Conservation (phyloP, 2,113 vertebrate genomes). For the Hydrolagus affinis region DNA sequence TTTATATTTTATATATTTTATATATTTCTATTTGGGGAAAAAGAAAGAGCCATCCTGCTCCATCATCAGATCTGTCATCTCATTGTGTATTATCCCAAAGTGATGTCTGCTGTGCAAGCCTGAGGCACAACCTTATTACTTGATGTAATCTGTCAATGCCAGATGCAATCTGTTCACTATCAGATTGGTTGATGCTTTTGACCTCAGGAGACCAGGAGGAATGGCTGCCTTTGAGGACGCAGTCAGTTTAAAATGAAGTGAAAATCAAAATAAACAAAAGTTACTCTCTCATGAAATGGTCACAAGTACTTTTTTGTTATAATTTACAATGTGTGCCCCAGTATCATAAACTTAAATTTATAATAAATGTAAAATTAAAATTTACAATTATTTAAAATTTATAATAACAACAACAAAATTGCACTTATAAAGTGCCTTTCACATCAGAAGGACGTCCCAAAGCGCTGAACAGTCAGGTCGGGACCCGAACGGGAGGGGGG, state of each 20-base stretch:
- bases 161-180: neutral
- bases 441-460: too few relatives aligned
- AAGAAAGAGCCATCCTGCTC: neutral
- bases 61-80: neutral
- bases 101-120: neutral
- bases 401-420: too few relatives aligned
- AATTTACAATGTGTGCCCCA: neutral
- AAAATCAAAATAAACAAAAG: neutral
- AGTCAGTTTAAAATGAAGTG: neutral
- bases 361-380: neutral
- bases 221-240: neutral
- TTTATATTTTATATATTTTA: neutral
- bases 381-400: too few relatives aligned
- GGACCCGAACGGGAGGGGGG: too few relatives aligned
- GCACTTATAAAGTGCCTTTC: too few relatives aligned
- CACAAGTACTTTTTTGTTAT: neutral
- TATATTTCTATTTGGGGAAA: neutral
- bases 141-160: neutral
- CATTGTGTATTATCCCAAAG: neutral
- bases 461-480: too few relatives aligned
- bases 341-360: neutral
- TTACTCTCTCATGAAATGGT: neutral
- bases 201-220: neutral
- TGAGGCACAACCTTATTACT: neutral
- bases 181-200: neutral